Percentiles rank a stretch among this genome's conserved stretches.
Conservation (phyloP, 2,888 invertebrate genomes). For the Dryadula phaetusa region DNA sequence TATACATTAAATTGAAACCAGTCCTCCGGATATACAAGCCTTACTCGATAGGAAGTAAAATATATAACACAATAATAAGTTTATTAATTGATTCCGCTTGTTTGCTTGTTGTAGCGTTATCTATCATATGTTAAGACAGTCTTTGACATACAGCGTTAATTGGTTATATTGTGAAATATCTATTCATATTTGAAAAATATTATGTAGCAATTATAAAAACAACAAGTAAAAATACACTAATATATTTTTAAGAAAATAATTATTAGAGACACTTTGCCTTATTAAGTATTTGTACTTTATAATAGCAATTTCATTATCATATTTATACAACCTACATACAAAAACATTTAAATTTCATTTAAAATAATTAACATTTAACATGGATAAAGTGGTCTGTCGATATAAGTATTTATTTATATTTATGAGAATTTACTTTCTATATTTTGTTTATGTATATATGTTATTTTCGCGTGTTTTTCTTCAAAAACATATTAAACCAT, state of each 20-base stretch:
- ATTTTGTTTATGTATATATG: not conserved
- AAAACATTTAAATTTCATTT: not conserved
- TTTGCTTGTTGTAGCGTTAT: not conserved
- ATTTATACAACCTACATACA: not conserved
- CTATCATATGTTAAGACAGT: not conserved
- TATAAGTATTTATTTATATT: not conserved
- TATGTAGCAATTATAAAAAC: too few species aligned
- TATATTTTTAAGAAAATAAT: too few species aligned
- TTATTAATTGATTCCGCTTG: conserved; percentile 7
- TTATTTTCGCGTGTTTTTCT: too few species aligned
- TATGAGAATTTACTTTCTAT: conserved; percentile 1
- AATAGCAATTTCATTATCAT: too few species aligned
- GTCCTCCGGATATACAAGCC: not conserved
- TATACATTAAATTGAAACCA: not conserved
- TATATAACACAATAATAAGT: not conserved
- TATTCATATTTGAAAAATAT: too few species aligned
- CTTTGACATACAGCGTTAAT: too few species aligned
- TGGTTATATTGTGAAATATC: too few species aligned
- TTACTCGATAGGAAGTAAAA: conserved; percentile 8
- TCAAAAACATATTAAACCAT: too few species aligned
- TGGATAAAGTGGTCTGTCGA: not conserved
- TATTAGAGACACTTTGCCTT: too few species aligned
- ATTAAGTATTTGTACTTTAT: too few species aligned
- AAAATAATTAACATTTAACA: not conserved
- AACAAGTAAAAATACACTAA: too few species aligned